Conservation (phyloP, 2,797 vertebrate genomes). For the Morelia viridis region DNA sequence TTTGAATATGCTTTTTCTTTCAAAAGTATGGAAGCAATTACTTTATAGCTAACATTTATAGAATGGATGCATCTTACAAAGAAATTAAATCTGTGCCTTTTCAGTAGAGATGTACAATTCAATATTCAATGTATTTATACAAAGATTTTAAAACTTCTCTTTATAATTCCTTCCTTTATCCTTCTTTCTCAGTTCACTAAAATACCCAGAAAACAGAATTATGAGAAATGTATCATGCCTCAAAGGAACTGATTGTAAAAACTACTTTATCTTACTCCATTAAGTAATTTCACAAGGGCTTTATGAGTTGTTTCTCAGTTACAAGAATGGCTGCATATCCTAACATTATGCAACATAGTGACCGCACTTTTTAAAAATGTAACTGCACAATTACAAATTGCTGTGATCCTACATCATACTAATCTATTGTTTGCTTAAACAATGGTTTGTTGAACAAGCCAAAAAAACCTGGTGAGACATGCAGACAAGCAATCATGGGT, state of each 20-base stretch:
- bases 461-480: not conserved
- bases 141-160: conserved; percentile 11
- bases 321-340: not conserved
- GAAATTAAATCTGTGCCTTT: not conserved
- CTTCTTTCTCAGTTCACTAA: not conserved
- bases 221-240: conserved; percentile 3
- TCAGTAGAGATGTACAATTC: conserved; percentile 1
- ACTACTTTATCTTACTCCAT: not conserved
- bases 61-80: not conserved
- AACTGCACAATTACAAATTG: not conserved
- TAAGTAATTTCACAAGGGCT: not conserved
- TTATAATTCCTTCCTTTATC: conserved; percentile 6
- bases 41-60: not conserved
- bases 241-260: not conserved
- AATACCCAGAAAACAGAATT: conserved; percentile 3
- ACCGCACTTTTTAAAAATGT: not conserved
- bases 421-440: not conserved
- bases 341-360: not conserved
- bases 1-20: not conserved
- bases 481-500: not conserved
- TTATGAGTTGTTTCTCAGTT: not conserved
- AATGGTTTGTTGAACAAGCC: not conserved
- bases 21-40: not conserved
- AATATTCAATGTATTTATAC: conserved; percentile 27
- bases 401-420: not conserved